Percentiles rank a stretch among this genome's conserved stretches.
Conservation (phyloP, 2,113 vertebrate genomes). For the Eulemur macaco region DNA sequence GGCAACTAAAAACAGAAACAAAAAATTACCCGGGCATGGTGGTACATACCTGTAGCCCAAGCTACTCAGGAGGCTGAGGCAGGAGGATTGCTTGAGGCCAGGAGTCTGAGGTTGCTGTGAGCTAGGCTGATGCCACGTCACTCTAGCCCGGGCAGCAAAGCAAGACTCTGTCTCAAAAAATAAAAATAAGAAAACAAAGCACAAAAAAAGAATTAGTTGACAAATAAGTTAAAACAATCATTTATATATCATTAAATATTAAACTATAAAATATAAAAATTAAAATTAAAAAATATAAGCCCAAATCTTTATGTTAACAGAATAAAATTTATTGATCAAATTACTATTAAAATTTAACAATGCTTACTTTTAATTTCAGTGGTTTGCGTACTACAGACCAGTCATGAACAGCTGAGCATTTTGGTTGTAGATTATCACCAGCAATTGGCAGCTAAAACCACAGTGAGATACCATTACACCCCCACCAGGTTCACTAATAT, state of each 20-base stretch:
- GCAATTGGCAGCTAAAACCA: background rate
- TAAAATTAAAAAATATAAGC: background rate
- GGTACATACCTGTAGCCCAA: no score
- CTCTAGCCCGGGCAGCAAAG: no score
- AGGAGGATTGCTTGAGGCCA: no score
- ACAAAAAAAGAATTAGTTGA: background rate
- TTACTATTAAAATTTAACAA: background rate
- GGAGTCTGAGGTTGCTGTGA: no score
- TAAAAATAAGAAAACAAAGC: background rate
- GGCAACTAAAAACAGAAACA: no score
- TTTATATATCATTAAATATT: background rate
- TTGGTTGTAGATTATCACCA: background rate
- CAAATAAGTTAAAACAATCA: background rate
- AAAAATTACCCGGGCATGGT: no score
- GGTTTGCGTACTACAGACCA: background rate
- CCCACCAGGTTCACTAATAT: no score
- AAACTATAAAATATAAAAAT: background rate
- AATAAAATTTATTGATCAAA: background rate
- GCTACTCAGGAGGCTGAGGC: no score
- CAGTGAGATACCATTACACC: background rate
- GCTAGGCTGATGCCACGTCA: no score
- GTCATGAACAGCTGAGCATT: background rate
- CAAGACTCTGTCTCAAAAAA: no score
- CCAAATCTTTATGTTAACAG: background rate
- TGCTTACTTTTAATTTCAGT: background rate